phyloP scores from a whole-genome alignment of 2,113 vertebrate genomes.

The Pipa parva region DNA sequence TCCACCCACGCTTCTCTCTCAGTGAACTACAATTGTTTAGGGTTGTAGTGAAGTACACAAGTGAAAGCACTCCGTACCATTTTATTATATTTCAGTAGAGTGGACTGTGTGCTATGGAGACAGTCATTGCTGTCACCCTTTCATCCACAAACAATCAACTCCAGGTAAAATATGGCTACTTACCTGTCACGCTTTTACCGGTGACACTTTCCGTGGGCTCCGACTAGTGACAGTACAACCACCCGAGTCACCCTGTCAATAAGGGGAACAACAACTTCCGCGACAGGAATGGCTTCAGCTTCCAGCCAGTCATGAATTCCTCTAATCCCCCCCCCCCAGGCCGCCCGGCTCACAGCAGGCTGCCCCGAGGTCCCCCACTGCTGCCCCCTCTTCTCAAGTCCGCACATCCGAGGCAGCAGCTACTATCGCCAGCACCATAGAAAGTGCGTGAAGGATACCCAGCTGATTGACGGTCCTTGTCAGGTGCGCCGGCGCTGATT shows the following conservation, averaged over 20 bases:
- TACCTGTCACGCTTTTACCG: not conserved
- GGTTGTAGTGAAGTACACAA: too few species aligned
- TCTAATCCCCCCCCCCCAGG: not conserved
- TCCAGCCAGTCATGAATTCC: not conserved
- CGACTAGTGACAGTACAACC: not conserved
- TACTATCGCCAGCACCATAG: constrained; percentile 5
- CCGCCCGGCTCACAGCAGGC: not conserved
- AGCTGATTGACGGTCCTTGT: constrained; percentile 35
- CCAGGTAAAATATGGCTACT: not conserved
- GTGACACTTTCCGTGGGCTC: not conserved
- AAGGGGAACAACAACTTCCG: not conserved
- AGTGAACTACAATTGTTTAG: too few species aligned
- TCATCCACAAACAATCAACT: too few species aligned
- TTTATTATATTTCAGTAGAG: too few species aligned
- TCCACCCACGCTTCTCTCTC: too few species aligned
- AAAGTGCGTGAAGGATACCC: constrained; percentile 31
- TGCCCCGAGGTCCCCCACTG: not conserved
- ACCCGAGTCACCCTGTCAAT: not conserved
- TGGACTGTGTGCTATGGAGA: too few species aligned
- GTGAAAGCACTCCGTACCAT: too few species aligned
- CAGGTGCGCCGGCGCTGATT: constrained; percentile 42
- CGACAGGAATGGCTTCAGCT: not conserved
- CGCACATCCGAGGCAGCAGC: constrained; percentile 32
- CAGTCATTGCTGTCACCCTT: too few species aligned
- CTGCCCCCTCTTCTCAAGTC: constrained; percentile 28